A percentile compares a stretch with the other conserved stretches of the same genome.
These are phyloP conservation scores for Spondyliosoma cantharus DNA, from an alignment of 2,797 vertebrate genomes.

Conservation along the genomic window DNA sequence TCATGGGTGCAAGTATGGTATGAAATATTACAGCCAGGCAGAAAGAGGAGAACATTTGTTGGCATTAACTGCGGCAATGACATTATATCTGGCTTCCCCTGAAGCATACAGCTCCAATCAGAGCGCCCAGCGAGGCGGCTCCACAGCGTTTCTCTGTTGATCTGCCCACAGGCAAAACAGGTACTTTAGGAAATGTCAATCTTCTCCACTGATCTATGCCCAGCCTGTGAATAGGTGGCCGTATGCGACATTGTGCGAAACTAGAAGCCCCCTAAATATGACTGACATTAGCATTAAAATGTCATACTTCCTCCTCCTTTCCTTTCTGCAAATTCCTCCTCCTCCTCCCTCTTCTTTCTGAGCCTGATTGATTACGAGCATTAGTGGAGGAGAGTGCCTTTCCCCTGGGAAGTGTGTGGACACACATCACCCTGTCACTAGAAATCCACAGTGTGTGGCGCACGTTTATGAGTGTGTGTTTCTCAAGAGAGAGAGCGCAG, in stretches of 20 bases:
- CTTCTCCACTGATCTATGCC: conserved; percentile 35
- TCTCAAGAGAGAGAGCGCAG: conserved; percentile 17
- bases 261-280: conserved; percentile 27
- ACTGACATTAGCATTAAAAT: conserved; percentile 51
- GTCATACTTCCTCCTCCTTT: conserved; percentile 50
- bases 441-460: conserved; percentile 50
- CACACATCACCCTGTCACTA: conserved; percentile 66
- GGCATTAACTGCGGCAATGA: conserved; percentile 7
- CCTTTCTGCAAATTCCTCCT: conserved; percentile 26
- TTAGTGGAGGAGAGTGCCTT: conserved; percentile 70
- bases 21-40: not conserved
- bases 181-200: conserved; percentile 46
- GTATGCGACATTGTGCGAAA: conserved; percentile 21
- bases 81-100: conserved; percentile 24
- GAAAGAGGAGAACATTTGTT: conserved; percentile 1
- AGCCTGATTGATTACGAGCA: conserved; percentile 77
- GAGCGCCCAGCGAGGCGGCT: conserved; percentile 4
- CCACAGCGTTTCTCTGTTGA: conserved; percentile 23
- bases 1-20: not conserved
- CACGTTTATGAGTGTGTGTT: conserved; percentile 33
- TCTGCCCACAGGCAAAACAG: conserved; percentile 35
- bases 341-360: conserved; percentile 33
- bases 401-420: conserved; percentile 67
- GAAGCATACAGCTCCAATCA: conserved; percentile 18
- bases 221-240: conserved; percentile 18